Conservation (phyloP, 2,888 invertebrate genomes). For the Xestia ashworthii region DNA sequence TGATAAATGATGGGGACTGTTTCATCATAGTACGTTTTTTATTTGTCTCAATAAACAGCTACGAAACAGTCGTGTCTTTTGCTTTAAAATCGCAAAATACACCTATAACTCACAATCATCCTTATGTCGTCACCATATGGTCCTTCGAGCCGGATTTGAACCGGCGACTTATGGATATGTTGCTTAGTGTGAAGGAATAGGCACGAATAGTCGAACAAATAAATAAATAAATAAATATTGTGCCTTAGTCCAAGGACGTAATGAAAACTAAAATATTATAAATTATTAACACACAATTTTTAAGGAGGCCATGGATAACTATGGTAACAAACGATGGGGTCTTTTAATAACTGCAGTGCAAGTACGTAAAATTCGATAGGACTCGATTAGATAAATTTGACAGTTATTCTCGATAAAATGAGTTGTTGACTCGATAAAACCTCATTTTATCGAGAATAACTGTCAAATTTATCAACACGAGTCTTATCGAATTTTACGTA, state of each 20-base stretch:
- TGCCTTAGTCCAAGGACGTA: not conserved
- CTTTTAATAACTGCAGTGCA: no score
- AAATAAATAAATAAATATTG: no score
- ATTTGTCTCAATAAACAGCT: not conserved
- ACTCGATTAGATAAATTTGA: no score
- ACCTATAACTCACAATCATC: not conserved
- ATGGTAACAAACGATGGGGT: not conserved
- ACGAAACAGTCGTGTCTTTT: not conserved
- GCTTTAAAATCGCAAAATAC: not conserved
- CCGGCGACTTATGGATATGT: constrained; percentile 92
- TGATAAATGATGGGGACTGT: not conserved
- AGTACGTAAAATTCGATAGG: no score
- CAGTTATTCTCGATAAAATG: no score
- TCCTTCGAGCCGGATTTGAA: constrained; percentile 93
- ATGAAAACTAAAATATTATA: constrained; percentile 26
- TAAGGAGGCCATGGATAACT: not conserved
- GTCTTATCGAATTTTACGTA: no score
- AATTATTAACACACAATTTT: no score
- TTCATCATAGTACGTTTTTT: no score
- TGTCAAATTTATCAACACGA: no score
- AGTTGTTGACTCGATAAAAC: no score
- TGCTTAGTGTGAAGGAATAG: not conserved
- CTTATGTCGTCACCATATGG: not conserved
- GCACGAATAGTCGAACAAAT: not conserved
- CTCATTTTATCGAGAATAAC: no score